Evolutionary conservation across 2,888 invertebrate genomes (phyloP).

Genomic region (Noctuana brunneofusca): DNA sequence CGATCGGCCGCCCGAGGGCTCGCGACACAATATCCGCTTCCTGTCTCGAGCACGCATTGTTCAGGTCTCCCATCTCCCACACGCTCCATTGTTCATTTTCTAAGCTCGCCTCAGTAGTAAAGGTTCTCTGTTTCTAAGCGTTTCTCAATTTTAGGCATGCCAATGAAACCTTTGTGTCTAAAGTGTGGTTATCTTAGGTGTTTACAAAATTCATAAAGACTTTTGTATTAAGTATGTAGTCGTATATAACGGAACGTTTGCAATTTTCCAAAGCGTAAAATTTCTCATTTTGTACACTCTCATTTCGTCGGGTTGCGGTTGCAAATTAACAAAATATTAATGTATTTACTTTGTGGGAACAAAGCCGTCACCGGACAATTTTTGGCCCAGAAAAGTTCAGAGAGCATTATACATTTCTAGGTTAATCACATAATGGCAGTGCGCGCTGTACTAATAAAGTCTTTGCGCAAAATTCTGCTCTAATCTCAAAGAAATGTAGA

Average conservation of each 20-base stretch:
- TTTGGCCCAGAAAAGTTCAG: slow-evolving; percentile 17
- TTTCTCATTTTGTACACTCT: slow-evolving; percentile 15
- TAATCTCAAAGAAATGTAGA: not conserved
- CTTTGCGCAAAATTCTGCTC: not conserved
- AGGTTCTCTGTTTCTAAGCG: not conserved
- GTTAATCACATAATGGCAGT: slow-evolving; percentile 22
- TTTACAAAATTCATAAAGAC: no score
- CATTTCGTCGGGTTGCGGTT: not conserved
- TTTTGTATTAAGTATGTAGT: no score
- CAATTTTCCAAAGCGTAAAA: slow-evolving; percentile 9
- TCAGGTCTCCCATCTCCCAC: not conserved
- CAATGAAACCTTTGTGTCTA: no score
- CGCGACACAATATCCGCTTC: slow-evolving; percentile 28
- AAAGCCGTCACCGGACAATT: slow-evolving; percentile 5
- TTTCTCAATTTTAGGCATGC: not conserved
- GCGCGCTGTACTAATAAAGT: not conserved
- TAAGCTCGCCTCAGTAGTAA: not conserved
- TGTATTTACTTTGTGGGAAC: slow-evolving; percentile 7
- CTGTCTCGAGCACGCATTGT: slow-evolving; percentile 19
- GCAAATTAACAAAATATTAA: slow-evolving; percentile 28
- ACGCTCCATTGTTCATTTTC: slow-evolving; percentile 5
- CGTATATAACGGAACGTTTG: not conserved
- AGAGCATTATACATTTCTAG: slow-evolving; percentile 22
- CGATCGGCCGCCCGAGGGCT: not conserved
- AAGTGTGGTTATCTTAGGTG: no score